Percentiles rank a stretch among this genome's conserved stretches.
Conservation (phyloP, 2,888 invertebrate genomes). For the Drosophila suboccidentalis region DNA sequence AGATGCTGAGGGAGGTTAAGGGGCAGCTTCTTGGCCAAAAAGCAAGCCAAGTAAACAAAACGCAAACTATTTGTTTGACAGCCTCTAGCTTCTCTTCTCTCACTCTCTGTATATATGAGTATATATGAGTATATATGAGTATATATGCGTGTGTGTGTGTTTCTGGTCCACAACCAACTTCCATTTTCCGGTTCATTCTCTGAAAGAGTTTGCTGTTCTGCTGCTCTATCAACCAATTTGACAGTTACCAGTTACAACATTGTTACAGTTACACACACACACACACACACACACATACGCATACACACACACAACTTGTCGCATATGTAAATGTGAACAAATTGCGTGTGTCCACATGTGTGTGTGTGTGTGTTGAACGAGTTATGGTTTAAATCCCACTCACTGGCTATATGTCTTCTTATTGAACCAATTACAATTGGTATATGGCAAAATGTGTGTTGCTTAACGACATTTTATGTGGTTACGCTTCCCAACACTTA, state of each 20-base stretch:
- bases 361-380: slow-evolving; percentile 18
- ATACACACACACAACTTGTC: slow-evolving; percentile 4
- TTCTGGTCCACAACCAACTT: slow-evolving; percentile 32
- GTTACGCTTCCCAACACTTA: slow-evolving; percentile 8
- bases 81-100: slow-evolving; percentile 24
- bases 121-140: slow-evolving; percentile 4
- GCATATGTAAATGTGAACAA: slow-evolving; percentile 24
- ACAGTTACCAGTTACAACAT: slow-evolving; percentile 71
- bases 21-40: slow-evolving; percentile 63
- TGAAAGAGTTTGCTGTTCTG: slow-evolving; percentile 20
- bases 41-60: slow-evolving; percentile 71
- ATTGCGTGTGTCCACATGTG: slow-evolving; percentile 17
- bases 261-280: slow-evolving; percentile 54
- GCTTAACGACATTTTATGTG: slow-evolving; percentile 14
- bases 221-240: slow-evolving; percentile 72
- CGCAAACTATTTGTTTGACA: slow-evolving; percentile 74
- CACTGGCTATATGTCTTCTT: slow-evolving; percentile 25
- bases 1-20: slow-evolving; percentile 23
- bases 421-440: slow-evolving; percentile 22
- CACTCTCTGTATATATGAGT: not conserved
- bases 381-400: slow-evolving; percentile 51
- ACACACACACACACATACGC: slow-evolving; percentile 16
- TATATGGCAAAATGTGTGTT: slow-evolving; percentile 19
- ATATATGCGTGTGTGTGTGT: not conserved
- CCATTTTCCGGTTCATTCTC: slow-evolving; percentile 25